Evolutionary conservation across 2,113 vertebrate genomes (phyloP).

Genomic region (Osmerus eperlanus): DNA sequence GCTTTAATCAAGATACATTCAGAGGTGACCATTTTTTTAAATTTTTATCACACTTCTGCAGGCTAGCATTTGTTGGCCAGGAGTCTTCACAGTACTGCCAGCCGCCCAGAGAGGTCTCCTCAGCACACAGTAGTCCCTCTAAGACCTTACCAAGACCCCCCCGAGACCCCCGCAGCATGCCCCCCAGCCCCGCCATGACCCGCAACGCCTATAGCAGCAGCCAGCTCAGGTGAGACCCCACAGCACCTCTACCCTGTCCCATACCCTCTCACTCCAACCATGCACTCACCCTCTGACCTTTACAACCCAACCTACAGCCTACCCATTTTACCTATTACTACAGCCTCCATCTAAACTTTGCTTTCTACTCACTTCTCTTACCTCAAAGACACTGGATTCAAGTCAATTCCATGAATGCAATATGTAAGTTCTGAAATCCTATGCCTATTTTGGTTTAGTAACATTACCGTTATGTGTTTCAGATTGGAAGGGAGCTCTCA

Average conservation of each 20-base stretch:
- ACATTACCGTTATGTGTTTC: conserved; percentile 11
- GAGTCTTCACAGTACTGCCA: conserved; percentile 47
- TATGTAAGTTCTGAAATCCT: conserved; percentile 3
- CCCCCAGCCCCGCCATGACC: conserved; percentile 85
- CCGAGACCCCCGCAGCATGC: conserved; percentile 83
- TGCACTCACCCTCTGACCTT: neutral
- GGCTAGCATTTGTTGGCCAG: conserved; percentile 52
- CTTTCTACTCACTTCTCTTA: too few relatives aligned
- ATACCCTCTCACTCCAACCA: conserved; percentile 4
- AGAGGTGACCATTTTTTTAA: neutral
- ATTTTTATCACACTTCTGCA: conserved; percentile 43
- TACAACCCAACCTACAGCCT: neutral
- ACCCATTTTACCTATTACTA: neutral
- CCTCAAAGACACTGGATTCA: too few relatives aligned
- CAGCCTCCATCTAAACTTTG: too few relatives aligned
- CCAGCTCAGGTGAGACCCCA: conserved; percentile 82
- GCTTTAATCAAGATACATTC: conserved; percentile 12
- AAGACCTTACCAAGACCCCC: conserved; percentile 81
- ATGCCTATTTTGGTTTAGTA: neutral
- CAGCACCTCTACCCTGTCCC: conserved; percentile 3
- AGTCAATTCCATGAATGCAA: too few relatives aligned
- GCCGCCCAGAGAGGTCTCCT: conserved; percentile 77
- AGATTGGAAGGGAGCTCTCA: conserved; percentile 80
- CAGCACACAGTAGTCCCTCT: conserved; percentile 87
- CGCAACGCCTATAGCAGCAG: conserved; percentile 95